A percentile compares a stretch with the other conserved stretches of the same genome.
These are phyloP conservation scores for Drosophila kohkoa DNA, from an alignment of 1,140 invertebrate genomes.

Conservation along the genomic window DNA sequence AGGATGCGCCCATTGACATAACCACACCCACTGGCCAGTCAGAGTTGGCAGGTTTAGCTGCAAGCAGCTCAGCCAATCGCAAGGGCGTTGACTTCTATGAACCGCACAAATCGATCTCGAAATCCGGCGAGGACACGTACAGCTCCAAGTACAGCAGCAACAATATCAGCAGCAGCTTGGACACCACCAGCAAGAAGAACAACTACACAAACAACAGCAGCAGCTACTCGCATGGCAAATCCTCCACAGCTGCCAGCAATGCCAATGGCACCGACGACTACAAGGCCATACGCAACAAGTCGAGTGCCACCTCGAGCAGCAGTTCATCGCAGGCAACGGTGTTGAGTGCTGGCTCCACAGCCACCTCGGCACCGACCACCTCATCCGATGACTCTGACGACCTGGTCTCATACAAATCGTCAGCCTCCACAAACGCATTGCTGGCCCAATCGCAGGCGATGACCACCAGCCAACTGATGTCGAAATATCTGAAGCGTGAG, in stretches of 20 bases:
- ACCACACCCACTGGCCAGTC: constrained; percentile 60
- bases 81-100: constrained; percentile 79
- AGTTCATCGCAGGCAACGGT: constrained; percentile 81
- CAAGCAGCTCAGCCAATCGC: constrained; percentile 36
- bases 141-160: constrained; percentile 44
- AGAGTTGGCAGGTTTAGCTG: constrained; percentile 45
- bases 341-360: constrained; percentile 79
- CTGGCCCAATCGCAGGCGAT: constrained; percentile 81
- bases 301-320: constrained; percentile 80
- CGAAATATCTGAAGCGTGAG: constrained; percentile 80
- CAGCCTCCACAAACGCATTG: constrained; percentile 78
- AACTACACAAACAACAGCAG: constrained; percentile 39
- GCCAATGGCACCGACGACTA: constrained; percentile 67
- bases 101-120: constrained; percentile 72
- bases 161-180: constrained; percentile 37
- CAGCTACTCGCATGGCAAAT: constrained; percentile 54
- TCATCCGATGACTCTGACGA: constrained; percentile 82
- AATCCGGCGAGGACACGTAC: constrained; percentile 57
- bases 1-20: constrained; percentile 64
- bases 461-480: constrained; percentile 83
- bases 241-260: constrained; percentile 35
- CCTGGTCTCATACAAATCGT: constrained; percentile 80
- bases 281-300: constrained; percentile 79
- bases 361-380: constrained; percentile 78
- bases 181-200: constrained; percentile 56